Conservation (phyloP, 2,888 invertebrate species). For the Nineta flava region DNA sequence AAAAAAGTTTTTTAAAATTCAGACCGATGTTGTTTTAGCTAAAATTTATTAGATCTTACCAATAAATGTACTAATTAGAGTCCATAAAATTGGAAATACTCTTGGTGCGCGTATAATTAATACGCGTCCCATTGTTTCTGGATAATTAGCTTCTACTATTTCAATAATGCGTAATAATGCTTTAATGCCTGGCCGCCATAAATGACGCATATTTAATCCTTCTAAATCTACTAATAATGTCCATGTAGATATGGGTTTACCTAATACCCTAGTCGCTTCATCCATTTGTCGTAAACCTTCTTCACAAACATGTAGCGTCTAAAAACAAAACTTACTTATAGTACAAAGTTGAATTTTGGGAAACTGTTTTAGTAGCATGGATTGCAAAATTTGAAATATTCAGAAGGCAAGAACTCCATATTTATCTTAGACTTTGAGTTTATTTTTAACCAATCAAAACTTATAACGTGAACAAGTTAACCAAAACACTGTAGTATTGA, state of each 20-base stretch:
- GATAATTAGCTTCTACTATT: conserved; percentile 86
- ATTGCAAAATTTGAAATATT: background rate
- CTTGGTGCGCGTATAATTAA: conserved; percentile 82
- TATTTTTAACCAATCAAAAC: background rate
- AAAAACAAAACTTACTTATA: conserved; percentile 4
- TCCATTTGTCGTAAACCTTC: conserved; percentile 78
- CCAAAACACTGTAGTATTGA: too few species aligned
- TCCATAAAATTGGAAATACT: conserved; percentile 92
- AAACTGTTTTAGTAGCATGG: conserved; percentile 2
- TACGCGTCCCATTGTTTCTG: conserved; percentile 85
- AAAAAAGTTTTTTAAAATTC: conserved; percentile 7
- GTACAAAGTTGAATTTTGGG: conserved; percentile 2
- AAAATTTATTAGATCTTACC: conserved; percentile 30
- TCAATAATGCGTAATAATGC: conserved; percentile 54
- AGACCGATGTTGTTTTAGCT: too few species aligned
- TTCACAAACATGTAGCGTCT: conserved; percentile 71
- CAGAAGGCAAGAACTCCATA: background rate
- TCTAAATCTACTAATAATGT: conserved; percentile 82
- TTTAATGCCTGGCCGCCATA: conserved; percentile 86
- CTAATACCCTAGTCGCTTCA: conserved; percentile 66
- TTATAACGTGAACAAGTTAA: too few species aligned
- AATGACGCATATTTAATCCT: conserved; percentile 86
- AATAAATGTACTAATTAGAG: conserved; percentile 86
- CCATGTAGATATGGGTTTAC: conserved; percentile 77
- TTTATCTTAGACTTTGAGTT: background rate